Evolutionary conservation across 2,888 invertebrate genomes (phyloP).

Genomic region (Unio delphinus): DNA sequence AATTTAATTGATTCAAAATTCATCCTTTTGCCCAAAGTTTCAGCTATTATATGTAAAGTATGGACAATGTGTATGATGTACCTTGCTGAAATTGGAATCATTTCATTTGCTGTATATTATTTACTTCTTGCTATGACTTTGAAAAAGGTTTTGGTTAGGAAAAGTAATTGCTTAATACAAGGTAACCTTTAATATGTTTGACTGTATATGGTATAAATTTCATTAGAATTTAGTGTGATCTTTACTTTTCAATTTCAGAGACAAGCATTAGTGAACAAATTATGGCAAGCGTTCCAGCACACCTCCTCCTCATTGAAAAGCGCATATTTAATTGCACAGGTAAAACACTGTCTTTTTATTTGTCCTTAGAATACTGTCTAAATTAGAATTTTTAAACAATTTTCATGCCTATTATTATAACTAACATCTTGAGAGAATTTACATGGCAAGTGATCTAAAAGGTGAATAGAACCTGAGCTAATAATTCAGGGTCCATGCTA

Average conservation of each 20-base stretch:
- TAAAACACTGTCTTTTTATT: slow-evolving; percentile 14
- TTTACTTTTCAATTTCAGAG: slow-evolving; percentile 42
- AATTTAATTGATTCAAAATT: no score
- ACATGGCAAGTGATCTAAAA: no score
- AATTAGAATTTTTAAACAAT: no score
- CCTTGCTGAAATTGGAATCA: not conserved
- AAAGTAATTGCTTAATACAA: no score
- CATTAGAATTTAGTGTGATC: not conserved
- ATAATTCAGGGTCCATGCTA: not conserved
- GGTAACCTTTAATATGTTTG: not conserved
- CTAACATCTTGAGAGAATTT: no score
- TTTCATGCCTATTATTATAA: no score
- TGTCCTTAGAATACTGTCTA: no score
- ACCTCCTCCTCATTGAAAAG: slow-evolving; percentile 64
- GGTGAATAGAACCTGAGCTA: not conserved
- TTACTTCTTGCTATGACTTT: no score
- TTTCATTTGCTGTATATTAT: no score
- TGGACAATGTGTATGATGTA: not conserved
- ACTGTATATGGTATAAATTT: not conserved
- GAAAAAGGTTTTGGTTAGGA: not conserved
- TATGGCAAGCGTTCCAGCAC: slow-evolving; percentile 68
- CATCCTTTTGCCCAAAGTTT: no score
- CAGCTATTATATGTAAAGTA: not conserved
- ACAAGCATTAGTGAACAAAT: slow-evolving; percentile 58
- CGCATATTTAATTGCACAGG: slow-evolving; percentile 60